Conservation (phyloP, 2,113 vertebrate species). For the Ceyx melanurus region DNA sequence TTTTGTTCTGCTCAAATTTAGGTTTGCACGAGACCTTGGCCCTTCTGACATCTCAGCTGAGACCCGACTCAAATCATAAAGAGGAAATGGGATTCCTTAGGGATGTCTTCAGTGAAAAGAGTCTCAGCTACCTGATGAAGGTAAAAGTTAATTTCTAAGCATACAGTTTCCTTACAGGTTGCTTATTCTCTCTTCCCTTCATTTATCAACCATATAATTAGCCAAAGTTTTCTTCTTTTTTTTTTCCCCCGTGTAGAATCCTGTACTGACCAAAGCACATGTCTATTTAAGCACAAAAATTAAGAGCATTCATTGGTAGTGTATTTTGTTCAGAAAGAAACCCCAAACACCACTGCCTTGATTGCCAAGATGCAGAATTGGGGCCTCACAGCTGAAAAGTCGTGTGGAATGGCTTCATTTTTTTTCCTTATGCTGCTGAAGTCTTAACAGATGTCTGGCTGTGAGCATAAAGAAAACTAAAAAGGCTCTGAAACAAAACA, state of each 20-base stretch:
- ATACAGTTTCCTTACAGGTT: neutral
- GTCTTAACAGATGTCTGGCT: neutral
- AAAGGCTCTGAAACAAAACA: neutral
- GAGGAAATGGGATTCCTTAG: constrained; percentile 91
- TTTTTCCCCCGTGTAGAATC: neutral
- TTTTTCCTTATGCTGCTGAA: neutral
- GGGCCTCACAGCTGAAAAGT: neutral
- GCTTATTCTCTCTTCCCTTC: neutral
- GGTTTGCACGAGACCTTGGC: constrained; percentile 93
- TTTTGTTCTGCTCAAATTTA: constrained; percentile 52
- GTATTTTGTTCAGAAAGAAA: neutral
- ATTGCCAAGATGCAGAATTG: neutral
- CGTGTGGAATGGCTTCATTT: neutral
- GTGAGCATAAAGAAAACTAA: neutral
- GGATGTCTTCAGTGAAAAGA: constrained; percentile 91
- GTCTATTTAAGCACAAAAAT: neutral
- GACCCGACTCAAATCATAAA: constrained; percentile 89
- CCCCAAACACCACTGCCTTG: neutral
- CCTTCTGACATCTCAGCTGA: constrained; percentile 91
- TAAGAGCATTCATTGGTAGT: neutral
- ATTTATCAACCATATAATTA: neutral
- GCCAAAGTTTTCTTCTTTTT: neutral
- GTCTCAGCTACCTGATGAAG: constrained; percentile 91
- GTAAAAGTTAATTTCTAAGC: constrained; percentile 55
- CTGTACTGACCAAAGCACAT: neutral